Evolutionary conservation across 1,140 invertebrate species (phyloP).

Genomic region (Heliothis subflexa): DNA sequence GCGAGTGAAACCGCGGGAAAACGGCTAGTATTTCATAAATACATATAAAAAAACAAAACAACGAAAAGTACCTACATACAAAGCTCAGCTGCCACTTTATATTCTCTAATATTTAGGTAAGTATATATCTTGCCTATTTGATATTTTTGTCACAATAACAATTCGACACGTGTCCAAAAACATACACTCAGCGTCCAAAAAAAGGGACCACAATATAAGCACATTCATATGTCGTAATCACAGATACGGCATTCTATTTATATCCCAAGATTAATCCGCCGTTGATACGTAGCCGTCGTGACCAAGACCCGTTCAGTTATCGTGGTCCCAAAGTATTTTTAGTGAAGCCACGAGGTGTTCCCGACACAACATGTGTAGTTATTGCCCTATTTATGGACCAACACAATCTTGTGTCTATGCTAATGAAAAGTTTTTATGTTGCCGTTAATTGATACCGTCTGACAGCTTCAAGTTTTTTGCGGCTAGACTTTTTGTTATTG

Average conservation of each 20-base stretch:
- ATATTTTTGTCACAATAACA: background rate
- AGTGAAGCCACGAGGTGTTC: constrained; percentile 25
- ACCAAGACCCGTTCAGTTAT: constrained; percentile 16
- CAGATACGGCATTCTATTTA: constrained; percentile 29
- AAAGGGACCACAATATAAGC: background rate
- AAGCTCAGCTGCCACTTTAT: too few relatives aligned
- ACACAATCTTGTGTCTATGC: constrained; percentile 37
- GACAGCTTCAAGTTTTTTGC: constrained; percentile 11
- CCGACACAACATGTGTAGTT: constrained; percentile 14
- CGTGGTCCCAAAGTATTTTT: constrained; percentile 12
- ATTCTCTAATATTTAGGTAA: too few relatives aligned
- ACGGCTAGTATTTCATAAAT: too few relatives aligned
- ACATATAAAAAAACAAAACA: too few relatives aligned
- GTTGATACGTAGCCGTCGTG: constrained; percentile 9
- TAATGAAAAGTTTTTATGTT: constrained; percentile 39
- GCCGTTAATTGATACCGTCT: constrained; percentile 2
- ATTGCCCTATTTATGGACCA: constrained; percentile 30
- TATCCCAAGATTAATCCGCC: constrained; percentile 18
- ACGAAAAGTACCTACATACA: too few relatives aligned
- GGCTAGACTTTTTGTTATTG: background rate
- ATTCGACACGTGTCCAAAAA: background rate
- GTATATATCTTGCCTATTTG: too few relatives aligned
- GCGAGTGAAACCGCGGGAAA: too few relatives aligned
- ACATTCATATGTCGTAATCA: constrained; percentile 25
- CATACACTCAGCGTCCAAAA: background rate